These are phyloP conservation scores for Takifugu bimaculatus DNA, from an alignment of 2,113 vertebrate species.

Conservation along the genomic window DNA sequence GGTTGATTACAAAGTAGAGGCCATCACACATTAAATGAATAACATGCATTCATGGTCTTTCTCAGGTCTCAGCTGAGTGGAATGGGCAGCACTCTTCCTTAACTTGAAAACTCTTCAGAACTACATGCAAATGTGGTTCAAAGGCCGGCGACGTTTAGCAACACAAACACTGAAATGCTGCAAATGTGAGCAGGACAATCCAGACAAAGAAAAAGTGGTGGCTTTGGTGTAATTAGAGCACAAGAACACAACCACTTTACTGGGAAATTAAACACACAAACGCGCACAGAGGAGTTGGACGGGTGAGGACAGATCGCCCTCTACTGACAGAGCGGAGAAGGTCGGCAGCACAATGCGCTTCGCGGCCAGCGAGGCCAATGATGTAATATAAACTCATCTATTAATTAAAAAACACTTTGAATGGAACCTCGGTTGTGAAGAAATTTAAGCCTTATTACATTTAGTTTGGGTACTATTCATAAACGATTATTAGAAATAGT, in stretches of 20 bases:
- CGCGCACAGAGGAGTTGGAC: conserved; percentile 34
- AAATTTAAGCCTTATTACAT: too few species aligned
- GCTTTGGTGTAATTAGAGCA: conserved; percentile 81
- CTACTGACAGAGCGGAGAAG: conserved; percentile 67
- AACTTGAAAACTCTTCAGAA: neutral
- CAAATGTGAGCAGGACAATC: conserved; percentile 3
- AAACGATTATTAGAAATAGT: too few species aligned
- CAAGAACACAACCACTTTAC: conserved; percentile 67
- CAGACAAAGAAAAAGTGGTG: conserved; percentile 62
- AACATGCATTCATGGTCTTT: too few species aligned
- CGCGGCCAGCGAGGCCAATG: neutral
- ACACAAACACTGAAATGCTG: conserved; percentile 2
- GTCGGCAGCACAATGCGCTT: conserved; percentile 20
- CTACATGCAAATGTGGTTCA: neutral
- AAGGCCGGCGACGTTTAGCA: neutral
- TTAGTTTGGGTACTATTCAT: too few species aligned
- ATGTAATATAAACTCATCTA: too few species aligned
- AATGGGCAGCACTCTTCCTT: too few species aligned
- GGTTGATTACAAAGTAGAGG: too few species aligned
- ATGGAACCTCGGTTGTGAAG: too few species aligned
- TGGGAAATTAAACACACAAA: conserved; percentile 66
- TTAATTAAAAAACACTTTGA: too few species aligned
- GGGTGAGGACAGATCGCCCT: conserved; percentile 73
- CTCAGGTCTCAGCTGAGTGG: too few species aligned
- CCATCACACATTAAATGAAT: too few species aligned